Base-by-base conservation (phyloP, 2,888 invertebrate genomes). In the Drosophila barbarae region DNA sequence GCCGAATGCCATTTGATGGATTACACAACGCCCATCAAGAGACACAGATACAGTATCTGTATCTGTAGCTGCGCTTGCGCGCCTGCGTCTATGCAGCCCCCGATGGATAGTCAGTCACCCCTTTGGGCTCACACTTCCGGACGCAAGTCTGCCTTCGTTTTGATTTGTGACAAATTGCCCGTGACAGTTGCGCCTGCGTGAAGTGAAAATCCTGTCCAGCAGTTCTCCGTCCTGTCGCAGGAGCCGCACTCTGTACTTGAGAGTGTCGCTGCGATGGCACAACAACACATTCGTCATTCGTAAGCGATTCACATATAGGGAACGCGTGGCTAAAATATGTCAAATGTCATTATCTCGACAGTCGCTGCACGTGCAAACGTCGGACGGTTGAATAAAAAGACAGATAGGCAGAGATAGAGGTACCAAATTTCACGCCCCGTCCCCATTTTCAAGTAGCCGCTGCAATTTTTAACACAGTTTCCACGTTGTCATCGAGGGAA, bases 251-350 rank as follows among this genome's bases (percentile, higher is more conserved):
- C 49, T 50, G n/a, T 77, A 84, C 84, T 84, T 80, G 85, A 86
- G 79, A 73, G 53, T 86, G 86, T 84, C 84, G 76, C 72, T 52
- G 50, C 41, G 68, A 60, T 73, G 80, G 77, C 82, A 80, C 66
- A 81, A 82, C 84, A 84, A 79, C 77, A 80, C 77, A 86, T 84
- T 79, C 83, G 80, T 86, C 83, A 84, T 63, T 73, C 69, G 70
- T 60, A 60, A 64, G 53, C 69, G 72, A 68, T 71, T 69, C 63
- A 76, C 67, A 72, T 2, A 18, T n/a, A 23, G 23, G 60, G n/a
- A 36, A 32, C 82, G 82, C 79, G 69, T 65, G 76, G 63, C 72
- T 67, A 64, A 47, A 56, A 81, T 78, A 61, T 82, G 76, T 79
- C 79, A 79, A 76, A 78, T 35, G 79, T 84, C 79, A 84, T 79